Conservation (phyloP, 2,888 invertebrate species). For the Microctonus hyperodae region DNA sequence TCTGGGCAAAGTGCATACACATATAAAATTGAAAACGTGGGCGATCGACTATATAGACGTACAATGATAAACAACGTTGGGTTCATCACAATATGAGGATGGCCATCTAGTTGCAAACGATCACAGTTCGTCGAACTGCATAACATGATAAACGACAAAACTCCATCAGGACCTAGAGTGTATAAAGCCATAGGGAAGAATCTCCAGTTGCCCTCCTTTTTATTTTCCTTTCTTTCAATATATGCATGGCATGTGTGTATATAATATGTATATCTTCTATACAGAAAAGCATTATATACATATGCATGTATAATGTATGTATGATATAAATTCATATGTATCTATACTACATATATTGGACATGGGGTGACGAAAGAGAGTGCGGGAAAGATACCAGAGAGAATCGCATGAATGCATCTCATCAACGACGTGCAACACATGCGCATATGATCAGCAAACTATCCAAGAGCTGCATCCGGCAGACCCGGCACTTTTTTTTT, state of each 20-base stretch:
- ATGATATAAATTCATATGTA: no score
- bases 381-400: conserved; percentile 15
- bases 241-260: no score
- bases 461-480: conserved; percentile 52
- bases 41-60: conserved; percentile 8
- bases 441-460: conserved; percentile 24
- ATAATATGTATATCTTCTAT: neutral
- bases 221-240: neutral
- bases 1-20: neutral
- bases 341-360: conserved; percentile 1
- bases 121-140: neutral
- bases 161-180: no score
- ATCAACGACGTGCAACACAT: conserved; percentile 7
- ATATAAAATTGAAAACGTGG: conserved; percentile 5
- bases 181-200: neutral
- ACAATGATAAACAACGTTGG: neutral
- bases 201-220: neutral
- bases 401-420: conserved; percentile 11
- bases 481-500: conserved; percentile 46
- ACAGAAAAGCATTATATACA: no score
- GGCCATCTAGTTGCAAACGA: neutral
- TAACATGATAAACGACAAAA: neutral
- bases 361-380: neutral
- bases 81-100: conserved; percentile 10
- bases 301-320: conserved; percentile 1